phyloP scores from a whole-genome alignment of 2,113 vertebrate species.

The Patagioenas fasciata region DNA sequence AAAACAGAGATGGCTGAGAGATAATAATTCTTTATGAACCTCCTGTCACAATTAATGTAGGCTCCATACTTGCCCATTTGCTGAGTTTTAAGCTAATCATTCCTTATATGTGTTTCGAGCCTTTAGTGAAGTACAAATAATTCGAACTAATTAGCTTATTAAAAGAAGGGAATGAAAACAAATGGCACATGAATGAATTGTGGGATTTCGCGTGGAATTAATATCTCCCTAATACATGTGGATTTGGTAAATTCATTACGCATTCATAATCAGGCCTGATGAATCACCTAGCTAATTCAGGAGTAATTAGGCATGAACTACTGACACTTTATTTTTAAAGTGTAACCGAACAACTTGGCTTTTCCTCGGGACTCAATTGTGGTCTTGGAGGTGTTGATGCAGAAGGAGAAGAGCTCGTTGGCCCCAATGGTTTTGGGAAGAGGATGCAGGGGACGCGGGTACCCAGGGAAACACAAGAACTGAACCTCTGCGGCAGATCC shows the following conservation, averaged over 20 bases:
- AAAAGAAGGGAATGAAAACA: slow-evolving; percentile 78
- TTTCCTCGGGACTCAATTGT: slow-evolving; percentile 49
- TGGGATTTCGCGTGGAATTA: slow-evolving; percentile 77
- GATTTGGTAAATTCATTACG: slow-evolving; percentile 80
- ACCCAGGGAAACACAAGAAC: not conserved
- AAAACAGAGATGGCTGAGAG: slow-evolving; percentile 75
- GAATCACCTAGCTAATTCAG: slow-evolving; percentile 79
- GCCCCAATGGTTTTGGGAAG: not conserved
- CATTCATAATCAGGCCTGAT: slow-evolving; percentile 80
- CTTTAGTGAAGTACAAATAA: slow-evolving; percentile 81
- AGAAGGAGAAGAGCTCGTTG: not conserved
- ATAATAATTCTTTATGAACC: slow-evolving; percentile 76
- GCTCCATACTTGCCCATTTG: slow-evolving; percentile 67
- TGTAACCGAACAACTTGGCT: slow-evolving; percentile 59
- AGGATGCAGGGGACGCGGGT: not conserved
- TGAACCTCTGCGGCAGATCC: not conserved
- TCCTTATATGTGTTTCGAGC: slow-evolving; percentile 77
- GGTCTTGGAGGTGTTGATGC: not conserved
- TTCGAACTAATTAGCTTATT: slow-evolving; percentile 83
- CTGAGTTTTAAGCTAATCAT: slow-evolving; percentile 75
- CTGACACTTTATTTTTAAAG: slow-evolving; percentile 74
- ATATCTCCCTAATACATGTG: slow-evolving; percentile 74
- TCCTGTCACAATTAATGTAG: slow-evolving; percentile 73
- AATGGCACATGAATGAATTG: slow-evolving; percentile 80
- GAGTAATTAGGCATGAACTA: slow-evolving; percentile 79